Base-by-base conservation (phyloP, 2,113 vertebrate species). In the Columbina picui region DNA sequence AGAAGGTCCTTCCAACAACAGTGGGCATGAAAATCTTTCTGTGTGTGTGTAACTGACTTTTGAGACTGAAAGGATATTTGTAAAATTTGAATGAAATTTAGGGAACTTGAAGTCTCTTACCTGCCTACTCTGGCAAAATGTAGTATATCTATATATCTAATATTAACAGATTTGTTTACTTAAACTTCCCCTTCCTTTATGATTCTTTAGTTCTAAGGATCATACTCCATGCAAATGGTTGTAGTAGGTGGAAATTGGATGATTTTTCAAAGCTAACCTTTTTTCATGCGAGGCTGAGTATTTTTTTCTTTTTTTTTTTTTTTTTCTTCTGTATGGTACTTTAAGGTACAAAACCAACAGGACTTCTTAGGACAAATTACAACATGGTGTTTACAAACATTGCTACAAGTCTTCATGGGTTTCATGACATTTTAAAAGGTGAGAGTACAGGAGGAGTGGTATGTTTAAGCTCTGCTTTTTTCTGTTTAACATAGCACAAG, bases 341-440 rank as follows among this genome's bases (percentile, higher is more conserved):
- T 57, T n/a, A 87, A 98, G 98, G 98, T 94, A 98, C 97, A 30
- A 98, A 98, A 83, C 98, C 98, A 94, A 98, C 99, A 60, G 98
- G 98, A 78, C 91, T 99, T 69, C 98, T 98, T 93, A 98, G 98
- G 92, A 98, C 98, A 97, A 99, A 99, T 97, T 98, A 98, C 84
- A 98, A 96, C 23, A 98, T 98, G 1, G 98, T 99, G 79, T 99
- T 99, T 97, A 99, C 99, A 80, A 98, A 99, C 90, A 98, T 99
- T 91, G 98, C 98, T 68, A 97, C 98, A 87, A 98, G 98, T 97
- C 98, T 99, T 78, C 99, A 99, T 94, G 98, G 98, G 93, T 98
- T 99, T 85, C 98, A 99, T 81, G 98, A 99, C 39, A 57, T 98
- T 95, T 96, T 99, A 98, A 99, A 99, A 99, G 99, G 99, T 99